A percentile compares a stretch with the other conserved stretches of the same genome.
Conservation (phyloP, 2,113 vertebrate genomes). For the Colinus virginianus region DNA sequence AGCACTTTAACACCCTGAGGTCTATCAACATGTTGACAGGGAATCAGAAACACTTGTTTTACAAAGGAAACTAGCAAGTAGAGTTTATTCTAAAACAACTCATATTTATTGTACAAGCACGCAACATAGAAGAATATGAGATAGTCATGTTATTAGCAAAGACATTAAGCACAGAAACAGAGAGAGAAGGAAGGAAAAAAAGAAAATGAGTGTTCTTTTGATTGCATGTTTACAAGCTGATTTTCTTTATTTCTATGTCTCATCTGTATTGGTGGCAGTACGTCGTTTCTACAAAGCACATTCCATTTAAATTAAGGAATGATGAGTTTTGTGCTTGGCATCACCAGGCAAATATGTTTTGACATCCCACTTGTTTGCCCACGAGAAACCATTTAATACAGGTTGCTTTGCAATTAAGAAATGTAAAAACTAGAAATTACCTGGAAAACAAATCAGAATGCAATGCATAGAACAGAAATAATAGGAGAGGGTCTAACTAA, state of each 20-base stretch:
- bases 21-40: background rate
- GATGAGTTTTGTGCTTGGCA: background rate
- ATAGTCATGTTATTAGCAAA: background rate
- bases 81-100: background rate
- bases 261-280: background rate
- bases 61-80: background rate
- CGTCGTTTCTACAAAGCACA: background rate
- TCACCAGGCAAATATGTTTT: background rate
- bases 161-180: background rate
- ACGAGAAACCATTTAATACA: background rate
- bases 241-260: background rate
- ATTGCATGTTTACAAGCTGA: background rate
- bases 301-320: background rate
- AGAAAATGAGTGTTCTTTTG: background rate
- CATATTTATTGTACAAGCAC: background rate
- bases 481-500: background rate
- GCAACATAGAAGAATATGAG: background rate
- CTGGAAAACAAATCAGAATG: background rate
- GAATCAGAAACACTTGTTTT: constrained; percentile 4
- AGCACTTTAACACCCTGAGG: background rate
- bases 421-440: background rate
- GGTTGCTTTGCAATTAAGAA: constrained; percentile 11
- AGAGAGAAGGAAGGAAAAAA: background rate
- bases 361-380: background rate
- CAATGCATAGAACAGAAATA: background rate